Conservation (phyloP, 2,888 invertebrate genomes). For the Nomada ruficornis region DNA sequence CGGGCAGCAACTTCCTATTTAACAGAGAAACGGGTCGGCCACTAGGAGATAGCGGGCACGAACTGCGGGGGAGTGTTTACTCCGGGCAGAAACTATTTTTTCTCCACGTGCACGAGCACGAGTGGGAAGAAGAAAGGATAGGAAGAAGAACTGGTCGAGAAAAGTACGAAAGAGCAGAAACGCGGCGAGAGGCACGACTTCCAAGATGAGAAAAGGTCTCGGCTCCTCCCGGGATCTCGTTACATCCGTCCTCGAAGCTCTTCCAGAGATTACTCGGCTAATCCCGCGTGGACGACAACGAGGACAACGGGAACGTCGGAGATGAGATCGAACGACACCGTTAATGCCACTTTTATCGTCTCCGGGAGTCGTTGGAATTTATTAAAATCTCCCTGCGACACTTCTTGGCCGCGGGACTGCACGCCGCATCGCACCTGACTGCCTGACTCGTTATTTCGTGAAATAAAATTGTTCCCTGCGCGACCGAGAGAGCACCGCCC, state of each 20-base stretch:
- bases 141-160: background rate
- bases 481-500: background rate
- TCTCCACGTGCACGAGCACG: conserved; percentile 10
- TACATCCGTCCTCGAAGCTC: conserved; percentile 65
- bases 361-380: conserved; percentile 62
- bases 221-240: conserved; percentile 70
- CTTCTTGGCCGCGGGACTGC: background rate
- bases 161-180: conserved; percentile 19
- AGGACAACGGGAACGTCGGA: conserved; percentile 46
- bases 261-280: conserved; percentile 72
- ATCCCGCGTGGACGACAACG: conserved; percentile 66
- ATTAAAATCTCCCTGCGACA: conserved; percentile 60
- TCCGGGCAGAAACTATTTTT: conserved; percentile 36
- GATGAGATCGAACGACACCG: conserved; percentile 72
- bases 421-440: background rate
- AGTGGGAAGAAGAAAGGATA: background rate
- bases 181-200: conserved; percentile 50
- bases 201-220: conserved; percentile 70
- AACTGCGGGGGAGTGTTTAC: conserved; percentile 8
- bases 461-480: conserved; percentile 6
- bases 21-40: conserved; percentile 9
- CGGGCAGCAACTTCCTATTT: conserved; percentile 35
- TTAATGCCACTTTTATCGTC: conserved; percentile 70
- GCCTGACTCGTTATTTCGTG: conserved; percentile 27
- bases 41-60: background rate